Percentiles rank a stretch among this genome's conserved stretches.
Conservation (phyloP, 2,888 invertebrate genomes). For the Adineta ricciae region DNA sequence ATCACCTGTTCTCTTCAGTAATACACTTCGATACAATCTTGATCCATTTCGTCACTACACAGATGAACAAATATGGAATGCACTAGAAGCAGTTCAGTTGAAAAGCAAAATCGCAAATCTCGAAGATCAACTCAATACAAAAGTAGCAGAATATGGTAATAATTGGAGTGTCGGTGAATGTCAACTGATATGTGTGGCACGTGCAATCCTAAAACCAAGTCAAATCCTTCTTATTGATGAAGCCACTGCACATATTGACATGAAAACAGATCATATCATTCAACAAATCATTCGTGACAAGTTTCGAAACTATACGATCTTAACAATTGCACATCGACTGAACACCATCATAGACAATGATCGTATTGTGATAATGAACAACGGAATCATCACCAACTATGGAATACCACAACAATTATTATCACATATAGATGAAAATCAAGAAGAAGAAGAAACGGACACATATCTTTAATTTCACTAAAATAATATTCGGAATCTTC, state of each 20-base stretch:
- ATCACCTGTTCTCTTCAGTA: conserved; percentile 49
- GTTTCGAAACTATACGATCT: conserved; percentile 42
- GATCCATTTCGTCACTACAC: conserved; percentile 46
- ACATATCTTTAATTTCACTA: no score
- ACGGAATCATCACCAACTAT: not conserved
- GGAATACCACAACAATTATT: not conserved
- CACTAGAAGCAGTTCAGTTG: conserved; percentile 47
- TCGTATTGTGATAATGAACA: not conserved
- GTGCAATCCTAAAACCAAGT: conserved; percentile 46
- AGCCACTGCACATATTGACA: not conserved
- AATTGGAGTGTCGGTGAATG: conserved; percentile 45
- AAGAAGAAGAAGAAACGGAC: no score
- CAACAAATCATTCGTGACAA: conserved; percentile 37
- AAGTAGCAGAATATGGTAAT: conserved; percentile 47
- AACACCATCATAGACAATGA: not conserved
- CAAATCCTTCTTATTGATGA: conserved; percentile 44
- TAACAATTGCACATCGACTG: conserved; percentile 46
- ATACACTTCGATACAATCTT: conserved; percentile 46
- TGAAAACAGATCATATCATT: conserved; percentile 37
- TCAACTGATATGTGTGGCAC: conserved; percentile 46
- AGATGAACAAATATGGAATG: conserved; percentile 45
- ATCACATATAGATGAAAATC: no score
- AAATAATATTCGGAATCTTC: no score
- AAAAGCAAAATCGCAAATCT: conserved; percentile 42
- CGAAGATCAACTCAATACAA: conserved; percentile 40